Base-by-base conservation (phyloP, 2,113 vertebrate species). In the Nannospalax galili region DNA sequence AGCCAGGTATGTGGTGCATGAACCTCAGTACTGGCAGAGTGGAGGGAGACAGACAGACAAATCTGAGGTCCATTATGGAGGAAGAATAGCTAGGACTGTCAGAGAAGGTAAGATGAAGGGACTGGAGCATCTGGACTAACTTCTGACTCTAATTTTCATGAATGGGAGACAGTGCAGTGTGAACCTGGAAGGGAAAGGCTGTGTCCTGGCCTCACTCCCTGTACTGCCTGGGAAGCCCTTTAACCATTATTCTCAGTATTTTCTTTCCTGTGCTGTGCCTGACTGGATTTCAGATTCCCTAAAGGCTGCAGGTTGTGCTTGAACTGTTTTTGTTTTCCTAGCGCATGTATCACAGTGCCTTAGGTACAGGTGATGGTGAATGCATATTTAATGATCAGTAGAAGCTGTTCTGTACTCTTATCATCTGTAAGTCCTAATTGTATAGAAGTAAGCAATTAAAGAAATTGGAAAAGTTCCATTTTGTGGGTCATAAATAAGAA, bases 361-460 rank as follows among this genome's bases (percentile, higher is more conserved):
- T 84, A 48, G 40, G n/a, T 35, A 4, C 35, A 30, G 40, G 72
- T 89, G 32, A n/a, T 52, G 32, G 67, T 67, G 20, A 79, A 58
- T 91, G 78, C 88, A 81, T 95, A 70, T 70, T 91, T 86, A 86
- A 92, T 35, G n/a, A 69, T 28, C 40, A 35, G 40, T 88, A 65
- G 48, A 69, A 92, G 67, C 52, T 12, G 6, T 80, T 56, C 11
- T 56, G 48, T 91, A 12, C 11, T 67, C 45, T 58, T 32, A 32
- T 69, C 74, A 64, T 67, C 58, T 69, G 0, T 77, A 60, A 75
- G 22, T 95, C 24, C 24, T 72, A 32, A 96, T 94, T 92, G 52
- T 92, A 82, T 91, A 93, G 72, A 96, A 91, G 28, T 74, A 69
- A 75, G 22, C 79, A 77, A 64, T 92, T 65, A 87, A 95, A 89